phyloP scores from a whole-genome alignment of 2,797 vertebrate genomes.

The Pantherophis vulpinus region DNA sequence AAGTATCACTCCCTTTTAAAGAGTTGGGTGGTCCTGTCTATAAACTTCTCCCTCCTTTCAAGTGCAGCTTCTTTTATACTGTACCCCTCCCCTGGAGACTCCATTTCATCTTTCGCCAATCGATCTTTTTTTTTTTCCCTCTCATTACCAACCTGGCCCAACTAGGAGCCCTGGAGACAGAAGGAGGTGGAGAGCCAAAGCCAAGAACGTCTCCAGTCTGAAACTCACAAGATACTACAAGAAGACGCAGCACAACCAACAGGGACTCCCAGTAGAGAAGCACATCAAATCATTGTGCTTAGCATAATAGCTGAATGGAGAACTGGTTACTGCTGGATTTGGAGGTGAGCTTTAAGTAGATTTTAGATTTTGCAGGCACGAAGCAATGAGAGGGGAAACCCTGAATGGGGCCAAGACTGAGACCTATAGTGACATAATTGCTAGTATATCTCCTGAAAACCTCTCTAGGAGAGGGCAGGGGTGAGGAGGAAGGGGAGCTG shows the following conservation, averaged over 20 bases:
- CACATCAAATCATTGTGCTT: not conserved
- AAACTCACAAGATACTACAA: not conserved
- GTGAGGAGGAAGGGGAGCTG: slow-evolving; percentile 51
- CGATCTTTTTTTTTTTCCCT: not conserved
- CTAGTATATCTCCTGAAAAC: slow-evolving; percentile 62
- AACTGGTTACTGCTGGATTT: slow-evolving; percentile 51
- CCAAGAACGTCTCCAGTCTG: not conserved
- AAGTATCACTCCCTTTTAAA: not conserved
- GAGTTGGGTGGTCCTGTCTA: not conserved
- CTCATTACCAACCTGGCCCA: slow-evolving; percentile 28
- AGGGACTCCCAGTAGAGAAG: not conserved
- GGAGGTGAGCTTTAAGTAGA: slow-evolving; percentile 47
- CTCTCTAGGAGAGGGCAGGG: slow-evolving; percentile 62
- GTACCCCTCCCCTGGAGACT: slow-evolving; percentile 39
- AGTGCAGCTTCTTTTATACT: slow-evolving; percentile 18
- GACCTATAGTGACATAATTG: slow-evolving; percentile 55
- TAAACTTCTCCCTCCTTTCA: not conserved
- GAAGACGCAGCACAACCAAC: not conserved
- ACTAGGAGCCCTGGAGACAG: not conserved
- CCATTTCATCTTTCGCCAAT: slow-evolving; percentile 40
- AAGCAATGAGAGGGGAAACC: not conserved
- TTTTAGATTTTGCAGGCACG: slow-evolving; percentile 50
- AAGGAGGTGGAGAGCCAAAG: not conserved
- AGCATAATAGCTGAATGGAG: slow-evolving; percentile 44
- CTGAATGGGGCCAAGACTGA: not conserved